A percentile compares a stretch with the other conserved stretches of the same genome.
Evolutionary conservation across 2,797 vertebrate genomes (phyloP).

Genomic region (Merluccius polli): DNA sequence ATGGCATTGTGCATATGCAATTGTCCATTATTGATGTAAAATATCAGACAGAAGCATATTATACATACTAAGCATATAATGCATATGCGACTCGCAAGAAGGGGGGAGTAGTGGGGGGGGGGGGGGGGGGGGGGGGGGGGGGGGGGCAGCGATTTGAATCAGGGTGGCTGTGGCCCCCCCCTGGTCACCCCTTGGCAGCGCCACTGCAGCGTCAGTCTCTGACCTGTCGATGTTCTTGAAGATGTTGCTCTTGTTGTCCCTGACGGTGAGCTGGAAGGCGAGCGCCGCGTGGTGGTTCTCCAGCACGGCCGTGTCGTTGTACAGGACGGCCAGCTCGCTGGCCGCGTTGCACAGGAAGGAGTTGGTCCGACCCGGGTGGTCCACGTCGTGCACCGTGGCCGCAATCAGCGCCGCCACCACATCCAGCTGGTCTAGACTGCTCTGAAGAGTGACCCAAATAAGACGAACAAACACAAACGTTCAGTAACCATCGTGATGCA

Average conservation of each 20-base stretch:
- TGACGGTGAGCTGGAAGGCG: constrained; percentile 90
- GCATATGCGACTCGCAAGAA: too few relatives aligned
- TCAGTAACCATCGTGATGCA: not conserved
- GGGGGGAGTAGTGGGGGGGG: too few relatives aligned
- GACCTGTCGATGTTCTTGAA: constrained; percentile 95
- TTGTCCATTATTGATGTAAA: too few relatives aligned
- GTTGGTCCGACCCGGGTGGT: constrained; percentile 93
- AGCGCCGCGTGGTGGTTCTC: constrained; percentile 94
- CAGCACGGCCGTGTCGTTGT: constrained; percentile 91
- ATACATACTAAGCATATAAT: too few relatives aligned
- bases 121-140: too few relatives aligned
- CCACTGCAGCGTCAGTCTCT: not conserved
- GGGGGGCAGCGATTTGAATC: too few relatives aligned
- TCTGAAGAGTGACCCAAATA: constrained; percentile 48
- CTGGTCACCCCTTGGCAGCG: too few relatives aligned
- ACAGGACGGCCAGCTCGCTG: constrained; percentile 88
- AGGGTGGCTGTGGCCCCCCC: too few relatives aligned
- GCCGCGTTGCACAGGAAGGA: constrained; percentile 93
- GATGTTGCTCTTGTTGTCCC: constrained; percentile 89
- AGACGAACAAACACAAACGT: not conserved
- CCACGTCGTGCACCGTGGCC: constrained; percentile 90
- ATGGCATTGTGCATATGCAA: too few relatives aligned
- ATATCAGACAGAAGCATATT: too few relatives aligned
- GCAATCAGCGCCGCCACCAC: constrained; percentile 90
- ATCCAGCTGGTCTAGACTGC: constrained; percentile 88